Conservation (phyloP, 2,888 invertebrate species). For the Alloscopus bannaensis region DNA sequence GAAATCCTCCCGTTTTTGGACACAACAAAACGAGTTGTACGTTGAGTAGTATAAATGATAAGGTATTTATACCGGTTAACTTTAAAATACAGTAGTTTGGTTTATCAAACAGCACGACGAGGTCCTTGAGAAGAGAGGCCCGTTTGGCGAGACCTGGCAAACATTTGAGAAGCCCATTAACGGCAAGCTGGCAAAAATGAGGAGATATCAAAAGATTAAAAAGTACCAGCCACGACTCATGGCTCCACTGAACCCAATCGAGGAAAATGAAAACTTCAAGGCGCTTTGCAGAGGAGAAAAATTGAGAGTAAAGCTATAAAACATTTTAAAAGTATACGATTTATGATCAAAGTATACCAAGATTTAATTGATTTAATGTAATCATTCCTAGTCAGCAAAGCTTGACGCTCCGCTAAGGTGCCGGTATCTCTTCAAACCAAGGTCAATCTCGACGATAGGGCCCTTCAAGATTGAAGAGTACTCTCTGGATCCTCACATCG, state of each 20-base stretch:
- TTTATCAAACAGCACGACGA: conserved; percentile 74
- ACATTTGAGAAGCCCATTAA: conserved; percentile 73
- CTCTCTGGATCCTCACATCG: conserved; percentile 73
- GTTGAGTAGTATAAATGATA: too few relatives aligned
- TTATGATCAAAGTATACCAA: too few relatives aligned
- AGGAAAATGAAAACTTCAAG: conserved; percentile 74
- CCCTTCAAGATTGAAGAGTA: conserved; percentile 74
- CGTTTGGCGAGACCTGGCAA: conserved; percentile 73
- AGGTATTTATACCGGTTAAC: too few relatives aligned
- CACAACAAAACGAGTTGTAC: conserved; percentile 74
- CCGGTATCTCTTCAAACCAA: conserved; percentile 60
- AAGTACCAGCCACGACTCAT: conserved; percentile 69
- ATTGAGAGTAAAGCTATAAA: conserved; percentile 73
- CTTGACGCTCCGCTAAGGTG: conserved; percentile 72
- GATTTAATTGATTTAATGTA: too few relatives aligned
- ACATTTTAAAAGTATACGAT: too few relatives aligned
- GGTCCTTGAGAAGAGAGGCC: conserved; percentile 73
- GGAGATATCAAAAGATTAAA: conserved; percentile 66
- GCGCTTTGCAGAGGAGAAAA: conserved; percentile 74
- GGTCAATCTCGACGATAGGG: conserved; percentile 70
- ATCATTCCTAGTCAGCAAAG: too few relatives aligned
- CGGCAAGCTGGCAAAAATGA: conserved; percentile 66
- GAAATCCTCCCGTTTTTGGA: conserved; percentile 74
- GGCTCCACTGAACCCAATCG: conserved; percentile 65
- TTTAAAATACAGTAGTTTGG: too few relatives aligned